phyloP scores from a whole-genome alignment of 1,140 invertebrate species.

The Drosophila pandora region DNA sequence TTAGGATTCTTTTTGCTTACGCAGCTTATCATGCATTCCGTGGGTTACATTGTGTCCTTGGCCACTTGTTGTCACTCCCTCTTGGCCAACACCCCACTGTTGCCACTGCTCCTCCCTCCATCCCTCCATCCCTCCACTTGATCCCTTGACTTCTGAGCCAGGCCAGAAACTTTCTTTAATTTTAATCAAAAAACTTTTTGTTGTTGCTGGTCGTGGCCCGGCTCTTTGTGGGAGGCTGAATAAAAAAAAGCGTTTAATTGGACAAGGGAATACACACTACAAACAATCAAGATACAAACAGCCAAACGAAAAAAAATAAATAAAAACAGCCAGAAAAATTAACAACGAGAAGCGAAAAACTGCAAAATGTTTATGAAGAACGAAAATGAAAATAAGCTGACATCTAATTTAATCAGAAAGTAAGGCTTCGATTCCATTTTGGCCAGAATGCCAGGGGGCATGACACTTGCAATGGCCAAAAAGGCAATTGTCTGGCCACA shows the following conservation, averaged over 20 bases:
- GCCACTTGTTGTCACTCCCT: conserved; percentile 67
- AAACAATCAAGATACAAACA: conserved; percentile 21
- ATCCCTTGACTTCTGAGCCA: conserved; percentile 46
- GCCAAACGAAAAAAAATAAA: not conserved
- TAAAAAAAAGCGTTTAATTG: conserved; percentile 75
- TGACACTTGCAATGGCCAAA: not conserved
- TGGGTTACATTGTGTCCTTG: conserved; percentile 44
- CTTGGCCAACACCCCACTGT: not conserved
- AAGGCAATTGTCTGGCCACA: not conserved
- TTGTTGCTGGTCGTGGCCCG: conserved; percentile 40
- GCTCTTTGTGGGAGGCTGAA: conserved; percentile 40
- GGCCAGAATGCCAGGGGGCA: not conserved
- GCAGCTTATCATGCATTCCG: conserved; percentile 60
- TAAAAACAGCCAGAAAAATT: not conserved
- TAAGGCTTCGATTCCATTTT: not conserved
- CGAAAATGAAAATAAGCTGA: conserved; percentile 50
- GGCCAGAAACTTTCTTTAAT: conserved; percentile 69
- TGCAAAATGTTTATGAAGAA: conserved; percentile 35
- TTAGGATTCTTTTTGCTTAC: conserved; percentile 51
- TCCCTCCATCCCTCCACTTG: conserved; percentile 2
- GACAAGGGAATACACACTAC: conserved; percentile 71
- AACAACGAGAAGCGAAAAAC: conserved; percentile 7
- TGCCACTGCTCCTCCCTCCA: not conserved
- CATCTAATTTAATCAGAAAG: conserved; percentile 46
- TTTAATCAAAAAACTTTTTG: conserved; percentile 75